phyloP scores from a whole-genome alignment of 2,113 vertebrate genomes.

The Myotis yumanensis region DNA sequence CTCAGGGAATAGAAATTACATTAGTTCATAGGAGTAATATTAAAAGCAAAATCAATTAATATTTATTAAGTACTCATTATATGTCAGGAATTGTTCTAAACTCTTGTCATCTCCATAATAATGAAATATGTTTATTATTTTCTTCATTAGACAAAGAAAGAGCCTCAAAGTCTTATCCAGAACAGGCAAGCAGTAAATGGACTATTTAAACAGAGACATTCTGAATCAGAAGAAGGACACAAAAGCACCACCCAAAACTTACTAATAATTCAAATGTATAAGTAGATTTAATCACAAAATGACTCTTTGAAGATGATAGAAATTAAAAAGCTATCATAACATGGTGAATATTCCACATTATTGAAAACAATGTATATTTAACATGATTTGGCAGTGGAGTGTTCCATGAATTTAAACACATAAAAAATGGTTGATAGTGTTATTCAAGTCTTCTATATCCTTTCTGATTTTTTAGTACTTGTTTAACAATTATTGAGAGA shows the following conservation, averaged over 20 bases:
- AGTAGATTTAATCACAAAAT: slow-evolving; percentile 13
- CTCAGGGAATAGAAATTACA: neutral
- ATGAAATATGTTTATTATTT: neutral
- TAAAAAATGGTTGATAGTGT: neutral
- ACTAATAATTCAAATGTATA: neutral
- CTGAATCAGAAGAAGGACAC: neutral
- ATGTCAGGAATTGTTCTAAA: neutral
- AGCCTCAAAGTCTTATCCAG: neutral
- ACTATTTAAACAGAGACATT: neutral
- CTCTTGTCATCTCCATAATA: neutral
- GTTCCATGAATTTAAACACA: neutral
- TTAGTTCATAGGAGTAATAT: neutral
- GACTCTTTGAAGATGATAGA: neutral
- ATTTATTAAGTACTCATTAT: neutral
- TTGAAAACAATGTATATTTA: neutral
- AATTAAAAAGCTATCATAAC: neutral
- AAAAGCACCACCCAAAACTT: neutral
- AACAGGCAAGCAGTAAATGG: neutral
- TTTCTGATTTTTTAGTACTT: neutral
- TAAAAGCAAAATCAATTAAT: neutral
- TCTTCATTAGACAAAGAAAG: neutral
- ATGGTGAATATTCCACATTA: neutral
- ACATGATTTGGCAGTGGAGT: neutral
- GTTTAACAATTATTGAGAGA: neutral
- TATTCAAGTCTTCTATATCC: neutral